Base-by-base conservation (phyloP, 1,140 invertebrate genomes). In the Drosophila pachea region DNA sequence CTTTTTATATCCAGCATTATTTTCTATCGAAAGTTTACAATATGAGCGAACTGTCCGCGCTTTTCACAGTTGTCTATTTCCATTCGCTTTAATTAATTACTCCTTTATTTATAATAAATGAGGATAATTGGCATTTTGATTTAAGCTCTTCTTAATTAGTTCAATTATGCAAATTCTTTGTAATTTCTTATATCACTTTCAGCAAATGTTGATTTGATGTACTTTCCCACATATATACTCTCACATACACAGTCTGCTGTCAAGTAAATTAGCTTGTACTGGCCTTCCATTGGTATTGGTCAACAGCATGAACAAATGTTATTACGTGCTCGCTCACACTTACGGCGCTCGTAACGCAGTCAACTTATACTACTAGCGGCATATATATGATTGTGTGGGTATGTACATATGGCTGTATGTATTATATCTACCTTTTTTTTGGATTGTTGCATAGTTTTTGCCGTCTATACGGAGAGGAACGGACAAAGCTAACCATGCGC, bases 401-500 rank as follows among this genome's bases (percentile, higher is more conserved):
- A 22, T 29, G 0, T 7, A 31, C 4, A 48, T n/a, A 48, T n/a
- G 12, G 7, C 7, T 5, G 1, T 29, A 31, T 38, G 36, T 47
- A 47, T 29, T 35, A 35, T 50, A 43, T 42, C 16, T 12, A 14
- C 32, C 33, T 14, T 32, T 38, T 42, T 38, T 36, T 59, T 31
- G 36, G 61, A 66, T 66, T 65, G 62, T 84, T 75, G 49, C 62
- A 66, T 68, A 73, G 56, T 56, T 55, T 55, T 55, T 33, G 61
- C 47, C 38, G 4, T 5, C 14, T n/a, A 35, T 60, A 45, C 35
- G 40, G 55, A 38, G 42, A 42, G 7, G 4, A 29, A 29, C 4
- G 54, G 5, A 8, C 8, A n/a, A 35, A 49, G 43, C 32, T 50
- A 42, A 42, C 52, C 52, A 43, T 56, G 55, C 43, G 43, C 14